Evolutionary conservation across 2,888 invertebrate species (phyloP).

Genomic region (Diadromus collaris): DNA sequence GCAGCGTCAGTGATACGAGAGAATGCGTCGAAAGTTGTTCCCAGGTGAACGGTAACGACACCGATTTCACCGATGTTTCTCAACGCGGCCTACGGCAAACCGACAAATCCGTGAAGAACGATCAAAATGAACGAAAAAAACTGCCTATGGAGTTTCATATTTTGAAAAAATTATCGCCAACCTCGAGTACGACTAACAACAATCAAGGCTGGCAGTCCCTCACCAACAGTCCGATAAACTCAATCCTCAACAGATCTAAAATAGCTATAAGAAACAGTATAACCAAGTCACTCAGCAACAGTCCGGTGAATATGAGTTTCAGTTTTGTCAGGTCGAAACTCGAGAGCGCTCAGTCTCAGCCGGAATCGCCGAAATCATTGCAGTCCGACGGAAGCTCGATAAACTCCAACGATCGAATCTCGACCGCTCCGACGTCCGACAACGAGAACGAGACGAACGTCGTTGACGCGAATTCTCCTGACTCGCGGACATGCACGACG

Average conservation of each 20-base stretch:
- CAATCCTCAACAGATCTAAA: conserved; percentile 71
- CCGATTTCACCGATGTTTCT: conserved; percentile 30
- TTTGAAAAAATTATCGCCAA: conserved; percentile 50
- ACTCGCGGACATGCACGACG: not conserved
- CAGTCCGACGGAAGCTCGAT: not conserved
- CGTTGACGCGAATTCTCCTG: not conserved
- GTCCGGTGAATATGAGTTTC: conserved; percentile 72
- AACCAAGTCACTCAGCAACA: conserved; percentile 74
- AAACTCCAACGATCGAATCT: conserved; percentile 34
- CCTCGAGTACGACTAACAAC: conserved; percentile 21
- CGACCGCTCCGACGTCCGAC: conserved; percentile 3
- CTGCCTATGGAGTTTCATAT: conserved; percentile 58
- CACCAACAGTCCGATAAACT: conserved; percentile 72
- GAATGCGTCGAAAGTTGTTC: conserved; percentile 24
- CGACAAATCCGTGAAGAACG: conserved; percentile 56
- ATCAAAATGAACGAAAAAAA: conserved; percentile 61
- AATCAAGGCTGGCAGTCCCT: conserved; percentile 70
- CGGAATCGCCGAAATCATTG: conserved; percentile 22
- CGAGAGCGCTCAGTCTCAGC: conserved; percentile 35
- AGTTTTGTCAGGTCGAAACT: conserved; percentile 64
- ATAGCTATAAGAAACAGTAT: conserved; percentile 69
- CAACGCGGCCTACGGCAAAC: conserved; percentile 35
- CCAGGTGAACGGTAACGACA: conserved; percentile 38
- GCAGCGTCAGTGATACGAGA: conserved; percentile 45
- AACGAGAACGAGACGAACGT: conserved; percentile 11